These are phyloP conservation scores for Coranthus polyacanthus DNA, from an alignment of 2,797 vertebrate species.

Conservation along the genomic window DNA sequence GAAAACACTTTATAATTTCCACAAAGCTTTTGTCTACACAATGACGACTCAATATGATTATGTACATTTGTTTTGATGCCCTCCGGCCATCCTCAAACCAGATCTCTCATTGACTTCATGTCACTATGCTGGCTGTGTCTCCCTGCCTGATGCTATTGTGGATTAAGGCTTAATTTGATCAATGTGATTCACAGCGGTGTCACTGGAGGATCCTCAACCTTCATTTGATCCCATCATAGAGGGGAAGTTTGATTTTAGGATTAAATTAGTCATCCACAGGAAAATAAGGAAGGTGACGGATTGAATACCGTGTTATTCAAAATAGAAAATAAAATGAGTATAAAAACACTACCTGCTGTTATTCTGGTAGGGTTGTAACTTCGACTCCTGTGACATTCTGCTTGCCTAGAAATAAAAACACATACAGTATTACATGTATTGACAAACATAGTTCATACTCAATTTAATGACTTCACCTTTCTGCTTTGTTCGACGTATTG, in stretches of 20 bases:
- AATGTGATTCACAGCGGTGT: constrained; percentile 54
- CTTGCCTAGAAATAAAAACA: constrained; percentile 17
- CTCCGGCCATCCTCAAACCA: constrained; percentile 44
- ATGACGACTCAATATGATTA: constrained; percentile 16
- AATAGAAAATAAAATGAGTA: not conserved
- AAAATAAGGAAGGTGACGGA: not conserved
- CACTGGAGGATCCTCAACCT: constrained; percentile 10
- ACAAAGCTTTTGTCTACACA: constrained; percentile 19
- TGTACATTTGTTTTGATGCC: constrained; percentile 37
- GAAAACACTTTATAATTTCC: not conserved
- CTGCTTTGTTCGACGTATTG: too few species aligned
- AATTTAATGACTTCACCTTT: too few species aligned
- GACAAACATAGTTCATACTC: not conserved
- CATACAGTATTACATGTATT: not conserved
- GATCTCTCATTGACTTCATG: constrained; percentile 50
- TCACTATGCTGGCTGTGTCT: constrained; percentile 35
- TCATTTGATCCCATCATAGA: constrained; percentile 25
- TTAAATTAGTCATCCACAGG: constrained; percentile 3
- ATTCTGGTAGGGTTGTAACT: constrained; percentile 33
- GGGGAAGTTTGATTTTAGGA: constrained; percentile 1
- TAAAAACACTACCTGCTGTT: constrained; percentile 64
- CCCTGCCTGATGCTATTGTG: constrained; percentile 28
- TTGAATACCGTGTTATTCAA: too few species aligned
- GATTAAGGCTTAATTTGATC: constrained; percentile 64
- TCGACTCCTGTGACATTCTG: constrained; percentile 64